Conservation (phyloP, 1,140 invertebrate species). For the Pachypeltis micranthus region DNA sequence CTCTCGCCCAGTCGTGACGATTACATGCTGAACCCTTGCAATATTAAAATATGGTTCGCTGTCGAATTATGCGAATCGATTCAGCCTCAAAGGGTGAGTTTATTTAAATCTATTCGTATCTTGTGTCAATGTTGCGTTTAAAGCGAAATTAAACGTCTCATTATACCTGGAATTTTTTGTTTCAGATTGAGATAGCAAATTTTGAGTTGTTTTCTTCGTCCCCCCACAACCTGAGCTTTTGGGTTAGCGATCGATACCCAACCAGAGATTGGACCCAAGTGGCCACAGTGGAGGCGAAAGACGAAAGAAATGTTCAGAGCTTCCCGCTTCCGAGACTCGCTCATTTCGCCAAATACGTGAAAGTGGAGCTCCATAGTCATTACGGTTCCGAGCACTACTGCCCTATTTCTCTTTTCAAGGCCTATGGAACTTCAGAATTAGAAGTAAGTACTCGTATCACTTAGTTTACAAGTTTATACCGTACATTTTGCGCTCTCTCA, state of each 20-base stretch:
- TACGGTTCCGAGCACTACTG: slow-evolving; percentile 96
- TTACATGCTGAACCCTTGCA: slow-evolving; percentile 94
- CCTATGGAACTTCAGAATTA: slow-evolving; percentile 83
- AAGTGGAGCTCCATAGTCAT: slow-evolving; percentile 81
- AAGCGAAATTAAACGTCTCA: too few species aligned
- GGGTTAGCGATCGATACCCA: slow-evolving; percentile 80
- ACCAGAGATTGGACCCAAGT: slow-evolving; percentile 82
- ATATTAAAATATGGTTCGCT: slow-evolving; percentile 83
- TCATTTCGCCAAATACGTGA: slow-evolving; percentile 88
- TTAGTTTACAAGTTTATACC: too few species aligned
- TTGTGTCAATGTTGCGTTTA: too few species aligned
- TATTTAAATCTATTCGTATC: not conserved
- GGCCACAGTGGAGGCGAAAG: slow-evolving; percentile 75
- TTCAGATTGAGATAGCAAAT: slow-evolving; percentile 82
- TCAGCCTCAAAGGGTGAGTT: slow-evolving; percentile 63
- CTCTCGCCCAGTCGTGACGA: slow-evolving; percentile 84
- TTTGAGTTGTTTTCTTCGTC: slow-evolving; percentile 97
- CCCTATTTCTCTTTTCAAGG: slow-evolving; percentile 81
- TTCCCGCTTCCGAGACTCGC: slow-evolving; percentile 67
- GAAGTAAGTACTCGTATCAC: too few species aligned
- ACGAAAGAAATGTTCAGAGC: slow-evolving; percentile 75
- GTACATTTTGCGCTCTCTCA: too few species aligned
- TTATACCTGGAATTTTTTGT: too few species aligned
- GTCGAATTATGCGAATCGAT: slow-evolving; percentile 96
- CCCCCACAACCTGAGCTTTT: slow-evolving; percentile 79